Evolutionary conservation across 1,140 invertebrate species (phyloP).

Genomic region (Drosophila rhopaloa): DNA sequence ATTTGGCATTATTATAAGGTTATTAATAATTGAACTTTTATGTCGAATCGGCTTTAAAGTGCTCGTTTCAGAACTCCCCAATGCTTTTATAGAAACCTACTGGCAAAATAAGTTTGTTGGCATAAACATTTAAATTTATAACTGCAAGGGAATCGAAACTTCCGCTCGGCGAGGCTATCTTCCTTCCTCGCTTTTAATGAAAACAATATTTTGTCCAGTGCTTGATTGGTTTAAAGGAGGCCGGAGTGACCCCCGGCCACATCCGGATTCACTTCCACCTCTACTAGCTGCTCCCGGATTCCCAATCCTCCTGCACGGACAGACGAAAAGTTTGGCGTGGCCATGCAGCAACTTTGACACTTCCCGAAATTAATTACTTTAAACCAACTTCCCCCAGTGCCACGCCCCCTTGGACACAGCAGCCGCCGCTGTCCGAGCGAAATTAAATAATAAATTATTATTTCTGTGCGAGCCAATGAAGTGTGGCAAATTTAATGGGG

Average conservation of each 20-base stretch:
- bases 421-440: slow-evolving; percentile 17
- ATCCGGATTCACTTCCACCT: slow-evolving; percentile 14
- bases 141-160: slow-evolving; percentile 4
- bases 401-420: slow-evolving; percentile 8
- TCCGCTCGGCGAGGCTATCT: not conserved
- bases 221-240: slow-evolving; percentile 10
- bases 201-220: slow-evolving; percentile 5
- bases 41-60: too few relatives aligned
- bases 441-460: slow-evolving; percentile 83
- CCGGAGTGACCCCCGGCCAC: slow-evolving; percentile 17
- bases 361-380: slow-evolving; percentile 81
- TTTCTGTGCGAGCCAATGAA: slow-evolving; percentile 76
- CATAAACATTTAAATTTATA: not conserved
- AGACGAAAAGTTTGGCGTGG: slow-evolving; percentile 58
- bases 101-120: not conserved
- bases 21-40: too few relatives aligned
- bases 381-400: slow-evolving; percentile 50
- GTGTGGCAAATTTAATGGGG: slow-evolving; percentile 79
- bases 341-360: slow-evolving; percentile 73
- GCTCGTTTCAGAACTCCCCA: too few relatives aligned
- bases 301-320: slow-evolving; percentile 29
- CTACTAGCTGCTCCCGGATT: slow-evolving; percentile 14
- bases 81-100: too few relatives aligned
- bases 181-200: not conserved
- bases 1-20: too few relatives aligned